Conservation (phyloP, 2,797 vertebrate genomes). For the Falco novaeseelandiae region DNA sequence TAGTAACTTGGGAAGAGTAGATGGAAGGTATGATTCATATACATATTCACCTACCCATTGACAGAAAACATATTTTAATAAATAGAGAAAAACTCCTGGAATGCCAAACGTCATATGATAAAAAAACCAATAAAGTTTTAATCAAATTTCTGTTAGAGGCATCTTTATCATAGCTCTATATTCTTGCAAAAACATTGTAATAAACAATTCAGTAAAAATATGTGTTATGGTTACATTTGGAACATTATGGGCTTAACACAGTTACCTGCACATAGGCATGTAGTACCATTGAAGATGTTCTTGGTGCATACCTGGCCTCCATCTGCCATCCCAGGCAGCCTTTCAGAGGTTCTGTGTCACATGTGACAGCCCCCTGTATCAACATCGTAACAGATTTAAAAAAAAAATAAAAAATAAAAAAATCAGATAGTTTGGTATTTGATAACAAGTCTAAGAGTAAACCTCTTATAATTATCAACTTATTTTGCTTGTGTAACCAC, state of each 20-base stretch:
- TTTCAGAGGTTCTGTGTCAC: neutral
- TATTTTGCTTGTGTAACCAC: neutral
- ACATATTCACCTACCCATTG: neutral
- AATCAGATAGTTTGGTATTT: neutral
- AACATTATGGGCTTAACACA: neutral
- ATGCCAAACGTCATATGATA: rapidly evolving
- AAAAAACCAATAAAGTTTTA: neutral
- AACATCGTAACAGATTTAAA: neutral
- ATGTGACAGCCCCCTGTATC: neutral
- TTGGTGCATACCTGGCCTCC: neutral
- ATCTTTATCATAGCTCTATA: neutral
- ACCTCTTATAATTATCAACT: neutral
- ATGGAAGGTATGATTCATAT: neutral
- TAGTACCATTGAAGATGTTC: neutral
- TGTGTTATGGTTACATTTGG: neutral
- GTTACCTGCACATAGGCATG: rapidly evolving
- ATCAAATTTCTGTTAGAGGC: neutral
- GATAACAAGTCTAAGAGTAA: neutral
- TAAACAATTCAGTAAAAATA: neutral
- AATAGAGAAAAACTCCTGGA: neutral
- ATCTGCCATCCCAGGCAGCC: neutral
- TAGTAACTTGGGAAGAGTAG: neutral
- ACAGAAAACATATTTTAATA: neutral
- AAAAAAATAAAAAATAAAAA: neutral
- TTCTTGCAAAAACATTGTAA: neutral